These are phyloP conservation scores for Crypturellus undulatus DNA, from an alignment of 2,113 vertebrate genomes.

Conservation along the genomic window DNA sequence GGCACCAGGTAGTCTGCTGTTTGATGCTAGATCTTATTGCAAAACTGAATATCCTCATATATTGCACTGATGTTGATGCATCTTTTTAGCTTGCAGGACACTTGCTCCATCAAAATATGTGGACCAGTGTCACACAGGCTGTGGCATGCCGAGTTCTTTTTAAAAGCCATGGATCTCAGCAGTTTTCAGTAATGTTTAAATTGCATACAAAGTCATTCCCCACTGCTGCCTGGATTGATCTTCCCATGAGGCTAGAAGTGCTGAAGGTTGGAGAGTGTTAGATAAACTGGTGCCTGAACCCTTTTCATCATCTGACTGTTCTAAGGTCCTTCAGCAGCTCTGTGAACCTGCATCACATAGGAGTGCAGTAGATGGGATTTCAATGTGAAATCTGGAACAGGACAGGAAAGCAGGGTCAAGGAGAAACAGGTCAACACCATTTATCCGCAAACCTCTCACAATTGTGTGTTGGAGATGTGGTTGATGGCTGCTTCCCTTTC, in stretches of 20 bases:
- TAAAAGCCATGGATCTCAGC: not conserved
- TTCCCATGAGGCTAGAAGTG: not conserved
- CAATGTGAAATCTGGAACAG: not conserved
- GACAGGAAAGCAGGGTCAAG: not conserved
- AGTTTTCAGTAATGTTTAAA: not conserved
- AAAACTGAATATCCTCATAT: not conserved
- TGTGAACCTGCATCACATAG: not conserved
- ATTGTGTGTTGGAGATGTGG: not conserved
- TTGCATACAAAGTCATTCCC: not conserved
- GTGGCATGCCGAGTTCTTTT: not conserved
- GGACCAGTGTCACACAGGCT: not conserved
- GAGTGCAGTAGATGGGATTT: not conserved
- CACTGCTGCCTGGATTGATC: not conserved
- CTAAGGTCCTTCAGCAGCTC: not conserved
- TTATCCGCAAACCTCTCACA: not conserved
- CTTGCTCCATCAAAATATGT: not conserved
- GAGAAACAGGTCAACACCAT: not conserved
- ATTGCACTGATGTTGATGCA: not conserved
- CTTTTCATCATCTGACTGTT: not conserved
- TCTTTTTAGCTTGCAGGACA: not conserved
- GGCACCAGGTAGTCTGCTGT: not conserved
- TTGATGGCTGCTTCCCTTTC: not conserved
- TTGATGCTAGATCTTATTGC: not conserved
- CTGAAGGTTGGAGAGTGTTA: not conserved
- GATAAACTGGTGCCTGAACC: not conserved